Conservation (phyloP, 1,140 invertebrate genomes). For the Chlorops oryzae region DNA sequence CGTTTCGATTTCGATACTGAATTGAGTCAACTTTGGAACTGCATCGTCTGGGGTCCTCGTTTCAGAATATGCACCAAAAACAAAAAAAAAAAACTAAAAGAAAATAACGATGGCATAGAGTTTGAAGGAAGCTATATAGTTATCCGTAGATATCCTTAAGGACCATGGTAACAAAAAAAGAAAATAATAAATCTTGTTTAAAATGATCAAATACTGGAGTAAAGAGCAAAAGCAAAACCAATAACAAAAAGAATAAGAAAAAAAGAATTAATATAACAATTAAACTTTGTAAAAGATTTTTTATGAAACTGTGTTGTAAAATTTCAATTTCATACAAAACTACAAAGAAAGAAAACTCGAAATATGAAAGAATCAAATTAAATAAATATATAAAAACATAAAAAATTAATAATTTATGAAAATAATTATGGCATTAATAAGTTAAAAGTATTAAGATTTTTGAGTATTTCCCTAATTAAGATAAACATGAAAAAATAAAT, state of each 20-base stretch:
- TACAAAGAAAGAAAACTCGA: too few species aligned
- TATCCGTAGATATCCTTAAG: constrained; percentile 7
- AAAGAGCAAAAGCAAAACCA: constrained; percentile 1
- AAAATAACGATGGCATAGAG: constrained; percentile 5
- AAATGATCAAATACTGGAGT: constrained; percentile 5
- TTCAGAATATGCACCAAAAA: constrained; percentile 1
- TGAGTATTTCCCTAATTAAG: too few species aligned
- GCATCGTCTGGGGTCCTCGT: too few species aligned
- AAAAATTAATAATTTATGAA: neutral
- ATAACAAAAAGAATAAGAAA: neutral
- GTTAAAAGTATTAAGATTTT: too few species aligned
- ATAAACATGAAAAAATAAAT: too few species aligned
- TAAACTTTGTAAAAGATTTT: constrained; percentile 8
- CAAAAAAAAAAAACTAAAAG: neutral
- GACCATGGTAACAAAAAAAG: constrained; percentile 5
- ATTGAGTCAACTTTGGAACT: too few species aligned
- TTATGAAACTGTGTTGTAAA: neutral
- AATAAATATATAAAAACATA: neutral
- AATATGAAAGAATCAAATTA: neutral
- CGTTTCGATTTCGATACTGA: too few species aligned
- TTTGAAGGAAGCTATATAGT: constrained; percentile 1
- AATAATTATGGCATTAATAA: too few species aligned
- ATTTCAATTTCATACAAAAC: neutral
- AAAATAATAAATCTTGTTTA: neutral
- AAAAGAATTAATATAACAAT: constrained; percentile 2